Base-by-base conservation (phyloP, 2,113 vertebrate genomes). In the Oreochromis niloticus region DNA sequence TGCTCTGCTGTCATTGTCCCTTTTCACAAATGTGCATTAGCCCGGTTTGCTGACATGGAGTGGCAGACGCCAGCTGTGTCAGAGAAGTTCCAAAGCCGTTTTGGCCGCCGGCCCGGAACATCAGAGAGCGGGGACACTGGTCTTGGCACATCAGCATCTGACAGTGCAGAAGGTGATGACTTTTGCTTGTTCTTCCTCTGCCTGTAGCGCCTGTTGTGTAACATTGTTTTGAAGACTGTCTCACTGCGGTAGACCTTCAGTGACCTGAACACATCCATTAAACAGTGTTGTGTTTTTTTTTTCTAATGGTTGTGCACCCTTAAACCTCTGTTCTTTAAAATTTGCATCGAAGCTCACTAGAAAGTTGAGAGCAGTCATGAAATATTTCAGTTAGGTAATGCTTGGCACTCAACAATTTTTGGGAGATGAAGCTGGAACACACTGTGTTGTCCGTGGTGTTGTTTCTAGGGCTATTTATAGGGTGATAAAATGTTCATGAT, bases 31-130 rank as follows among this genome's bases (percentile, higher is more conserved):
- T 88, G 36, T 61, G 43, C 61, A 59, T 81, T 71, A 95, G 94
- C 87, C 81, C 94, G 87, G 27, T 94, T 96, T 92, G 79, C 59
- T 94, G 94, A 97, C 88, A 96, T 96, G 79, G 97, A 98, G 90
- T 99, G 98, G 97, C 97, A 97, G 92, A 98, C 97, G 1, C 97
- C 97, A 2, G 93, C 95, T 90, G 89, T 97, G 87, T 97, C 97
- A 0, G 95, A 95, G 85, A 97, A 96, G 94, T 97, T 96, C 90
- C 97, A 97, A 93, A 97, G 96, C 90, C 95, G 94, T 0, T 95
- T 96, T 89, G 96, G 97, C 87, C 96, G 95, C 32, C 96, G 96
- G 16, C 94, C 96, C 4, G 97, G 96, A 11, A 93, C 95, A 93
- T 94, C 96, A 0, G 97, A 97, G 92, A 96, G 96, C 1, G 91